Base-by-base conservation (phyloP, 1,140 invertebrate genomes). In the Lordiphosa stackelbergi region DNA sequence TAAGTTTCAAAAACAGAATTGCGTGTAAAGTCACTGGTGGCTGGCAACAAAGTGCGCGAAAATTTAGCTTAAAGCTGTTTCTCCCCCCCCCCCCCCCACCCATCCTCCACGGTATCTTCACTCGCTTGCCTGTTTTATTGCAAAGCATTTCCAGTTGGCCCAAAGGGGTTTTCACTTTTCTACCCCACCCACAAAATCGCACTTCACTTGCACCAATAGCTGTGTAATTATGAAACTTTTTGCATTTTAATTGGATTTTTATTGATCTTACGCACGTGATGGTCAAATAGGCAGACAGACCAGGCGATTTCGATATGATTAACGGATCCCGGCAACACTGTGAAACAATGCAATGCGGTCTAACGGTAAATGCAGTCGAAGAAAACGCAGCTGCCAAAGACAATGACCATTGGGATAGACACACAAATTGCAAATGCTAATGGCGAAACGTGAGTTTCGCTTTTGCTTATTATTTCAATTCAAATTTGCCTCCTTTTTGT, bases 201-300 rank as follows among this genome's bases (percentile, higher is more conserved):
- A 35, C 8, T 31, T 11, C 31, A 19, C n/a, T 45, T 22, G 11
- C 13, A 31, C n/a, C n/a, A 35, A n/a, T n/a, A 19, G 19, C 54
- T 57, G 40, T 34, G 53, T 69, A 81, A 81, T 81, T 81, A 81
- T 81, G 72, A 77, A 79, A 81, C 66, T 79, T 81, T 83, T 74
- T 74, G 69, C 59, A 77, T 83, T 81, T 81, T 81, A 81, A 81
- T 81, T 81, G 72, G 75, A 83, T 72, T 81, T 81, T 81, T 81
- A 81, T 81, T 81, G 77, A 81, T 83, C 79, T 72, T 81, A 81
- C 75, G 75, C 75, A 81, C 75, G 75, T 72, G 77, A 81, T 81
- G 77, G 54, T n/a, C 53, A 57, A 24, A 41, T 3, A 13, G 9
- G 11, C 40, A 24, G 40, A 8, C 35, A 35, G 46, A 19, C 16